These are phyloP conservation scores for Cichladusa arquata DNA, from an alignment of 2,113 vertebrate genomes.

Conservation along the genomic window DNA sequence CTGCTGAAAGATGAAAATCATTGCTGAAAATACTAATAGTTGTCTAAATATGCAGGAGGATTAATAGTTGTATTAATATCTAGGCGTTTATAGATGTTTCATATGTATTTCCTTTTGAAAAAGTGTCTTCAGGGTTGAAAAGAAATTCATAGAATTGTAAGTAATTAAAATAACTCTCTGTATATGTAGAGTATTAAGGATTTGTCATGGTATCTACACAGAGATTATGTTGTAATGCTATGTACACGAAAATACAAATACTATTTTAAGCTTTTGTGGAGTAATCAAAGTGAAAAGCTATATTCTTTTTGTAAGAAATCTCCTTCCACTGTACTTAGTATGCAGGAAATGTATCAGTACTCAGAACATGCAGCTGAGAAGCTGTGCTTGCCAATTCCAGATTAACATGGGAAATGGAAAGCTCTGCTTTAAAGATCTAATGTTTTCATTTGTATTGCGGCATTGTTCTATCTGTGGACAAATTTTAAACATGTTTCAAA, in stretches of 20 bases:
- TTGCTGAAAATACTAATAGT: background rate
- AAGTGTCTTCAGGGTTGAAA: background rate
- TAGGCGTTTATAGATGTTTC: background rate
- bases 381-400: slow-evolving; percentile 62
- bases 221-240: background rate
- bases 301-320: slow-evolving; percentile 14
- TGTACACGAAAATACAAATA: background rate
- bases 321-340: slow-evolving; percentile 54
- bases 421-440: slow-evolving; percentile 13
- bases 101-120: background rate
- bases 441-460: background rate
- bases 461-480: background rate
- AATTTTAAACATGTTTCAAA: slow-evolving; percentile 24
- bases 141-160: background rate
- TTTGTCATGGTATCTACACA: background rate
- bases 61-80: background rate
- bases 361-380: slow-evolving; percentile 57
- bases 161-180: background rate
- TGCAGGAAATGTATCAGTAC: slow-evolving; percentile 60
- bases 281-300: slow-evolving; percentile 25
- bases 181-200: background rate
- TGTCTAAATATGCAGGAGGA: background rate
- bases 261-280: background rate
- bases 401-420: slow-evolving; percentile 46
- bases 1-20: background rate